Evolutionary conservation across 2,113 vertebrate genomes (phyloP).

Genomic region (Solea solea): DNA sequence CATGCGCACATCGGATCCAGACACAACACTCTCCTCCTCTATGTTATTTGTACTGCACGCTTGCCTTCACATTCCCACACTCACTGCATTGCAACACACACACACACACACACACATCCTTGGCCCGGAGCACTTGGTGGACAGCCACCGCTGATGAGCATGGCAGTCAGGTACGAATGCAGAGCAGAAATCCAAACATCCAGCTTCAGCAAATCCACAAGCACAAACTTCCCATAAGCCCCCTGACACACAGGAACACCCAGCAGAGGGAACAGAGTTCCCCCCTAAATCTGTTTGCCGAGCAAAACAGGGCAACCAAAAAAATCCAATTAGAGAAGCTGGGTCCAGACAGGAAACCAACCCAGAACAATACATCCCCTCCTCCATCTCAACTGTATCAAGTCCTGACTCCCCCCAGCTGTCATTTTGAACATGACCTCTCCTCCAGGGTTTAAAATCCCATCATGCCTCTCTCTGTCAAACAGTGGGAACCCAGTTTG

Average conservation of each 20-base stretch:
- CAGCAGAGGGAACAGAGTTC: conserved; percentile 31
- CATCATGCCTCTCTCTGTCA: conserved; percentile 27
- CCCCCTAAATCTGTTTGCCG: conserved; percentile 60
- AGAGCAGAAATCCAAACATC: conserved; percentile 69
- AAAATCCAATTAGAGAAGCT: conserved; percentile 73
- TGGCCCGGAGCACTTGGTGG: background rate
- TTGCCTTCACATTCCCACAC: conserved; percentile 38
- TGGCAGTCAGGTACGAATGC: conserved; percentile 56
- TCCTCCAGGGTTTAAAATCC: background rate
- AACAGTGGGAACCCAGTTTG: conserved; percentile 53
- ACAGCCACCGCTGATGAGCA: conserved; percentile 41
- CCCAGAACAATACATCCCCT: conserved; percentile 43
- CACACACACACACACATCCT: background rate
- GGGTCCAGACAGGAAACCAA: conserved; percentile 51
- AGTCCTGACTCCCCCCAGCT: conserved; percentile 33
- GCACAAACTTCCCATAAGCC: conserved; percentile 74
- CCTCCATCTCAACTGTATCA: conserved; percentile 48
- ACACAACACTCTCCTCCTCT: background rate
- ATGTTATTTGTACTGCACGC: background rate
- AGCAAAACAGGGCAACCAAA: conserved; percentile 43
- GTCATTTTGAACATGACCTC: conserved; percentile 14
- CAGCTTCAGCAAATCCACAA: conserved; percentile 51
- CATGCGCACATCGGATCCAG: background rate
- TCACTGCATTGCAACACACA: conserved; percentile 15
- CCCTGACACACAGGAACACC: conserved; percentile 53